Evolutionary conservation across 2,888 invertebrate genomes (phyloP).

Genomic region (Deladenus siricidicola): DNA sequence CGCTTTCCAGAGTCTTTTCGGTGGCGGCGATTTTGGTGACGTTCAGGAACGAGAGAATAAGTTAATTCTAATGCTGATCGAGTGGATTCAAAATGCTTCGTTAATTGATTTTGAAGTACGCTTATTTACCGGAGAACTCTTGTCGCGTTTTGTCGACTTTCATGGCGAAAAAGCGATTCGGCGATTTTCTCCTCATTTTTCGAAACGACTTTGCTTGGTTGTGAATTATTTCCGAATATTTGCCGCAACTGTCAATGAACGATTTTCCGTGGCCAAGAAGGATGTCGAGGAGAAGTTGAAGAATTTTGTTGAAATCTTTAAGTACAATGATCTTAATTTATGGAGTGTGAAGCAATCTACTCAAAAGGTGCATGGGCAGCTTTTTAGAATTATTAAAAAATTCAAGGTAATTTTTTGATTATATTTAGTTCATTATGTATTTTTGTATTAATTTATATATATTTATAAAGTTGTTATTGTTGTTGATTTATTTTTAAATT

Average conservation of each 20-base stretch:
- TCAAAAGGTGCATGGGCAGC: slow-evolving; percentile 56
- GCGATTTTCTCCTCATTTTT: background rate
- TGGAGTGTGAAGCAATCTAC: slow-evolving; percentile 79
- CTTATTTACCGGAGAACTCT: slow-evolving; percentile 65
- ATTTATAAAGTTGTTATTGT: too few relatives aligned
- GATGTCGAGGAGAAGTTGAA: slow-evolving; percentile 81
- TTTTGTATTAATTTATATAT: too few relatives aligned
- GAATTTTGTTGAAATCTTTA: slow-evolving; percentile 85
- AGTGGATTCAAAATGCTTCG: slow-evolving; percentile 67
- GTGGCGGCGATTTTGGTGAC: slow-evolving; percentile 1
- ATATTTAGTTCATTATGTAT: too few relatives aligned
- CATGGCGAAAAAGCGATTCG: background rate
- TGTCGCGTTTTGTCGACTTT: slow-evolving; percentile 7
- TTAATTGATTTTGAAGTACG: slow-evolving; percentile 75
- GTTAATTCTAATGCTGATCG: slow-evolving; percentile 42
- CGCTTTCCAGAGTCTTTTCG: slow-evolving; percentile 21
- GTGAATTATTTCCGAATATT: slow-evolving; percentile 72
- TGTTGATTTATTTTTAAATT: too few relatives aligned
- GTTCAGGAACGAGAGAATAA: slow-evolving; percentile 12
- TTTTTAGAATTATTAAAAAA: slow-evolving; percentile 60
- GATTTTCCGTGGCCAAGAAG: slow-evolving; percentile 60
- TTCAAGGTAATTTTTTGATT: slow-evolving; percentile 60
- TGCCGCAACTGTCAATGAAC: slow-evolving; percentile 23
- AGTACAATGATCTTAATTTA: slow-evolving; percentile 88
- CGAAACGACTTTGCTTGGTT: background rate